Base-by-base conservation (phyloP, 2,113 vertebrate genomes). In the Cyprinodon variegatus region DNA sequence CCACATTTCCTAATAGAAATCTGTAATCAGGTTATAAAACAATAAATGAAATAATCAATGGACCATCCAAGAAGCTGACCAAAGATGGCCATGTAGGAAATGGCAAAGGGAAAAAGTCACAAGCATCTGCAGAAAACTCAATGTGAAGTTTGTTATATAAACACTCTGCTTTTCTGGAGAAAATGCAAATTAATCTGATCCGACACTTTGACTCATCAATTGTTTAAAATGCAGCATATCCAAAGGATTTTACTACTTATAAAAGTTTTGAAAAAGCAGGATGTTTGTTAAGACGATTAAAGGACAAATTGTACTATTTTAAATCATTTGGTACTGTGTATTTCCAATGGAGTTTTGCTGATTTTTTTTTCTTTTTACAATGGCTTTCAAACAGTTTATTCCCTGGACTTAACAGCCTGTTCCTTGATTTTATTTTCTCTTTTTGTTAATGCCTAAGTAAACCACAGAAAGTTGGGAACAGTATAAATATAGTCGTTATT, bases 171-270 rank as follows among this genome's bases (percentile, higher is more conserved):
- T 22, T 46, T 22, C 40, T 50, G 40, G 0, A 15, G n/a, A 62
- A 37, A 50, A 67, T 37, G 59, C 8, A 53, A 74, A 75, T 68
- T 38, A 20, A 61, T 41, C 60, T 43, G 48, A 73, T 39, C 72
- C 38, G 14, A 17, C 45, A 22, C 29, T 65, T 17, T 61, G 13
- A 65, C 37, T 36, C 48, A 68, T 64, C 20, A 4, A 12, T 14
- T 57, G 74, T 82, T 70, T 76, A 6, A 53, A 17, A 17, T 15
- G 48, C 4, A 53, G 48, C 15, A 6, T 20, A 1, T 53, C 48
- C 17, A 17, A 7, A 53, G 48, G 17, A 5, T 17, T 17, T 53
- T 14, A 53, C 48, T 53, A 17, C 48, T 6, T 20, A 4, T 17
- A 15, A 13, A 50, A 53, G 48, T 53, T 2, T 5, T 53, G 48